Evolutionary conservation across 35 echinoderm and acorn worm genomes (phyloP).

Genomic region (Strongylocentrotus purpuratus): DNA sequence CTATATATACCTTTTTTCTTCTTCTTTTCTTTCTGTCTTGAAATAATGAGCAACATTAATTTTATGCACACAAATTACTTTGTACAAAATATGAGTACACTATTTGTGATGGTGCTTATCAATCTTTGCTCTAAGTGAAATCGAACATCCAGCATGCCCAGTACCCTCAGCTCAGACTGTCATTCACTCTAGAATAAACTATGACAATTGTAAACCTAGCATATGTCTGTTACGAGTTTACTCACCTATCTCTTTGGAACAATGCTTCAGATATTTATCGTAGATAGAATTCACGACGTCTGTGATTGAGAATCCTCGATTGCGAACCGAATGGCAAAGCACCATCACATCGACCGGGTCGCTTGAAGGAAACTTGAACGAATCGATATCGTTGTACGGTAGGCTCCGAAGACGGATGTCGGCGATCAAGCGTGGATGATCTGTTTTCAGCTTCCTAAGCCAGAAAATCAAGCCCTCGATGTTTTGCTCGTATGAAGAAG

Average conservation of each 20-base stretch:
- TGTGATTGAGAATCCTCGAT: not conserved
- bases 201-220: too few relatives aligned
- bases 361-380: not conserved
- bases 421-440: not conserved
- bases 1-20: too few relatives aligned
- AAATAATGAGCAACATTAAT: too few relatives aligned
- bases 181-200: not conserved
- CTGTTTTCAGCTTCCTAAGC: not conserved
- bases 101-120: not conserved
- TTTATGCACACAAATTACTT: too few relatives aligned
- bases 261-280: slow-evolving; percentile 22
- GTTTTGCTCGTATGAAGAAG: not conserved
- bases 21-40: too few relatives aligned
- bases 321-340: not conserved
- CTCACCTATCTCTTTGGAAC: not conserved
- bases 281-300: slow-evolving; percentile 20
- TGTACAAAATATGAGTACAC: too few relatives aligned
- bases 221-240: too few relatives aligned
- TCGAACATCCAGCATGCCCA: not conserved
- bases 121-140: not conserved
- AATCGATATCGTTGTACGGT: slow-evolving; percentile 33
- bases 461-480: not conserved
- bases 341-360: slow-evolving; percentile 41
- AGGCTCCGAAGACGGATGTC: not conserved
- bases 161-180: not conserved